Conservation (phyloP, 2,888 invertebrate genomes). For the Acrobasis suavella region DNA sequence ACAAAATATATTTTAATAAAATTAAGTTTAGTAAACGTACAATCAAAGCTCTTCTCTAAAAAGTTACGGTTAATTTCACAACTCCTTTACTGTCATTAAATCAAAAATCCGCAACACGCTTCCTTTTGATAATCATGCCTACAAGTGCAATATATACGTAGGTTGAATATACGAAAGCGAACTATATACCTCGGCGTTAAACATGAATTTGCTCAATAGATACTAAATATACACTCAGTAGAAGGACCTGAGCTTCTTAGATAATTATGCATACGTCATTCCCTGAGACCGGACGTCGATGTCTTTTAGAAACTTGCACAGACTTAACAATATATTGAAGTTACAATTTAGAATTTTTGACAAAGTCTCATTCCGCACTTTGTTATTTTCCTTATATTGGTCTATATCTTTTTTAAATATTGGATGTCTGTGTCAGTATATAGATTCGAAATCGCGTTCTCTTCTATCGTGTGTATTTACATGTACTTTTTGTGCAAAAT, state of each 20-base stretch:
- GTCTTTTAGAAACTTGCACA: background rate
- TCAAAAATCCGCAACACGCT: conserved; percentile 12
- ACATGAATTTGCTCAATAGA: conserved; percentile 54
- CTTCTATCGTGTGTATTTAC: background rate
- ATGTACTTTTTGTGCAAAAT: background rate
- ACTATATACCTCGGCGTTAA: conserved; percentile 21
- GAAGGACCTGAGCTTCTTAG: conserved; percentile 55
- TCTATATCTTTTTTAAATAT: no score
- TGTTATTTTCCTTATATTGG: no score
- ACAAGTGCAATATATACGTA: conserved; percentile 16
- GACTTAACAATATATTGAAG: background rate
- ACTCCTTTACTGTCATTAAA: background rate
- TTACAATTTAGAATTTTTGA: no score
- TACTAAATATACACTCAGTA: conserved; percentile 38
- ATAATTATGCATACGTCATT: conserved; percentile 14
- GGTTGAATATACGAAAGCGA: conserved; percentile 5
- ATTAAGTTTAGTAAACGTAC: no score
- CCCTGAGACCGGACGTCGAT: conserved; percentile 8
- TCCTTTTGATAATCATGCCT: background rate
- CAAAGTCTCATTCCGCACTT: no score
- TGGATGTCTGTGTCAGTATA: no score
- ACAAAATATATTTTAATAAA: no score
- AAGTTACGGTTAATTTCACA: background rate
- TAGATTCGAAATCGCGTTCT: no score
- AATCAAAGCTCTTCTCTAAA: no score